These are phyloP conservation scores for Gavialis gangeticus DNA, from an alignment of 2,113 vertebrate genomes.

Conservation along the genomic window DNA sequence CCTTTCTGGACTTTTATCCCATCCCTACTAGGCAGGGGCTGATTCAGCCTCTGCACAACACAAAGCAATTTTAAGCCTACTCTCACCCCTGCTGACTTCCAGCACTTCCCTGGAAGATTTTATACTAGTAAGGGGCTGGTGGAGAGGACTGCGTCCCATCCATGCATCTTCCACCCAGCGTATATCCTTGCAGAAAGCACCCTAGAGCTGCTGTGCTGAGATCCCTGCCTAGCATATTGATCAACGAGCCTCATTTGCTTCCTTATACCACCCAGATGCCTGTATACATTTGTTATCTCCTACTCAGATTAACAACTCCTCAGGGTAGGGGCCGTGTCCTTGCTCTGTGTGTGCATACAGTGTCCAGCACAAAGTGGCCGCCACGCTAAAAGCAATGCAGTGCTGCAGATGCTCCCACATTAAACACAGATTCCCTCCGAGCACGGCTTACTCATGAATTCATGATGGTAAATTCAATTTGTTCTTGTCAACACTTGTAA, in stretches of 20 bases:
- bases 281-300: accelerated
- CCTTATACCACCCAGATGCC: not conserved
- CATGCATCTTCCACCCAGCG: not conserved
- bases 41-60: not conserved
- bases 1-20: not conserved
- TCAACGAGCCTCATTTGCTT: not conserved
- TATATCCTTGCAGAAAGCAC: not conserved
- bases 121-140: not conserved
- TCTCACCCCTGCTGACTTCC: not conserved
- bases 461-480: not conserved
- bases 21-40: not conserved
- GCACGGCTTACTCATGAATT: not conserved
- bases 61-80: not conserved
- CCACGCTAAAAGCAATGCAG: no score
- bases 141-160: not conserved
- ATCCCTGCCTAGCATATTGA: not conserved
- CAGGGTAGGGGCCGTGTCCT: not conserved
- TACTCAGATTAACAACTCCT: no score
- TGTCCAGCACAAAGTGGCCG: not conserved
- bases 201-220: not conserved
- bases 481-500: not conserved
- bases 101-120: not conserved
- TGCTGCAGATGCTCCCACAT: no score
- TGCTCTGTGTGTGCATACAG: not conserved
- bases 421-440: no score